Base-by-base conservation (phyloP, 2,888 invertebrate species). In the Tetragonisca angustula region DNA sequence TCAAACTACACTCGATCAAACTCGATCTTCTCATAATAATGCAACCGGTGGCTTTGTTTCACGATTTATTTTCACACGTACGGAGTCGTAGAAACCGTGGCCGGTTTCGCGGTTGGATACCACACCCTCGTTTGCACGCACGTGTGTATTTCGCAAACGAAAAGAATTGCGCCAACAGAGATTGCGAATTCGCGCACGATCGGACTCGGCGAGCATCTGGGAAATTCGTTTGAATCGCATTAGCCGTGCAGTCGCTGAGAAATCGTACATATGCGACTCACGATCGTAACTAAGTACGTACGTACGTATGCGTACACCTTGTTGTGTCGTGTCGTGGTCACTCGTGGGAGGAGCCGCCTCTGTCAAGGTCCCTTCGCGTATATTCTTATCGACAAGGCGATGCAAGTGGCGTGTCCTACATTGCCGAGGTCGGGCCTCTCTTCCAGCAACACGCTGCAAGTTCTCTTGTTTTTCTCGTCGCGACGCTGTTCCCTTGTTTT, bases 311-410 rank as follows among this genome's bases (percentile, higher is more conserved):
- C 64, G 64, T 50, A 19, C 73, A 74, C 74, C 64, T 75, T 64
- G 52, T 36, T 43, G 50, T 43, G 50, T 65, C 79, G 79, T 79
- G 74, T 79, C 85, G 81, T 76, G 76, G 76, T 68, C 84, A 67
- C 67, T 87, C 84, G 89, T 89, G 85, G 87, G 86, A 88, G 88
- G 84, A 84, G 82, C 72, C 84, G 80, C 79, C 87, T 91, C 83
- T 90, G 89, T 89, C 91, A 91, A 90, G 90, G 91, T 84, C 83
- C 61, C 24, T 43, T 27, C 52, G 76, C 79, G 68, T 69, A 79
- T 85, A 81, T 89, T 85, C 83, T 85, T 88, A 85, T 89, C 88
- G 83, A 67, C 79, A 67, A 83, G 78, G 80, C 82, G 80, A 79
- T 76, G 81, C 74, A 74, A 65, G 79, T 77, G 74, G 71, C 61